Conservation (phyloP, 2,797 vertebrate genomes). For the Parotocinclus haroldoi region DNA sequence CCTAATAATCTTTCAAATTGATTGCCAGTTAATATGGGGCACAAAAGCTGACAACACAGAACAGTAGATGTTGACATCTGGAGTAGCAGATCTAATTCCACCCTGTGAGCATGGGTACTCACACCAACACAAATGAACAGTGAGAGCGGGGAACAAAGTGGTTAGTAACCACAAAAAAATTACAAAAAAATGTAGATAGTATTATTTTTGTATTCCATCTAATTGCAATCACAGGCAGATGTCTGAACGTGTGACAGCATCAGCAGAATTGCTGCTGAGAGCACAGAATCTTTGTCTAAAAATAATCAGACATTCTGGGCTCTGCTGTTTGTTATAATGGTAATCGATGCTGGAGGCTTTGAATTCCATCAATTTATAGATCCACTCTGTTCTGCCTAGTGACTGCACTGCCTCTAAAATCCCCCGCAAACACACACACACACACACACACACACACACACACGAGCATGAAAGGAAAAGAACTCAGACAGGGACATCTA, state of each 20-base stretch:
- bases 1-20: slow-evolving; percentile 46
- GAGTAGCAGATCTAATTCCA: slow-evolving; percentile 30
- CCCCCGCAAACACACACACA: slow-evolving; percentile 56
- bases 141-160: neutral
- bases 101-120: slow-evolving; percentile 26
- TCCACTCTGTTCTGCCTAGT: slow-evolving; percentile 97
- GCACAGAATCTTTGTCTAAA: slow-evolving; percentile 99
- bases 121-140: slow-evolving; percentile 39
- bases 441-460: slow-evolving; percentile 42
- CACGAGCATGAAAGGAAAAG: slow-evolving; percentile 39
- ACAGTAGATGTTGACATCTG: slow-evolving; percentile 34
- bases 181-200: slow-evolving; percentile 81
- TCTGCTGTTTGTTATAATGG: slow-evolving; percentile 99
- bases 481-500: slow-evolving; percentile 28
- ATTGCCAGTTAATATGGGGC: slow-evolving; percentile 39
- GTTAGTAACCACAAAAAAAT: slow-evolving; percentile 11
- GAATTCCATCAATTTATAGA: slow-evolving; percentile 99
- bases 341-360: slow-evolving; percentile 99
- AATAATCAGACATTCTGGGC: slow-evolving; percentile 99
- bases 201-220: slow-evolving; percentile 93
- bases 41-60: slow-evolving; percentile 38
- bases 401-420: slow-evolving; percentile 83
- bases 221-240: slow-evolving; percentile 99
- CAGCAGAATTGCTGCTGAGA: slow-evolving; percentile 99
- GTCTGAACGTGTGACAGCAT: slow-evolving; percentile 98